phyloP scores from a whole-genome alignment of 2,797 vertebrate species.

The Diplodus puntazzo region DNA sequence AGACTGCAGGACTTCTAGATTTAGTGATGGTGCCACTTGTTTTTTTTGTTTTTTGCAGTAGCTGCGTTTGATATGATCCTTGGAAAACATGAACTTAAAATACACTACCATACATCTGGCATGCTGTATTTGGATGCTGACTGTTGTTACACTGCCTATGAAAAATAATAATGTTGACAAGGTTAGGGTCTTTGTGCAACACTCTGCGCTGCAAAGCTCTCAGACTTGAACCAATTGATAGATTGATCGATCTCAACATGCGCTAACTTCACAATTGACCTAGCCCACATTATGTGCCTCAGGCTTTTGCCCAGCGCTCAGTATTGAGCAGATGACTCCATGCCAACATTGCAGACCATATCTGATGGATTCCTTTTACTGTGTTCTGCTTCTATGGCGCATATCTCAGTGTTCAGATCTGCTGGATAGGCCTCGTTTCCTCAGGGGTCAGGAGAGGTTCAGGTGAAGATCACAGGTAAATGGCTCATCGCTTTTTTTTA shows the following conservation, averaged over 20 bases:
- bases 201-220: neutral
- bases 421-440: neutral
- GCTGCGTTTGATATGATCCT: neutral
- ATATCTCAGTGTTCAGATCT: neutral
- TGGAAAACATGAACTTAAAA: neutral
- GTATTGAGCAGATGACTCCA: slow-evolving; percentile 39
- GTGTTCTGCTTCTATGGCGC: neutral
- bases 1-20: neutral
- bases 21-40: neutral
- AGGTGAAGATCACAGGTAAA: slow-evolving; percentile 48
- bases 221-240: slow-evolving; percentile 1
- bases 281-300: slow-evolving; percentile 9
- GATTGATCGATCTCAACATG: slow-evolving; percentile 28
- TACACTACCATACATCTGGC: neutral
- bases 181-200: neutral
- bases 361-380: slow-evolving; percentile 13
- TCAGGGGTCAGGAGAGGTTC: slow-evolving; percentile 8
- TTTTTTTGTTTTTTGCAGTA: neutral
- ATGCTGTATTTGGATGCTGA: neutral
- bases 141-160: neutral
- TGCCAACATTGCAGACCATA: neutral
- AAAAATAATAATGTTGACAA: neutral
- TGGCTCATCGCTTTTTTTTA: slow-evolving; percentile 14
- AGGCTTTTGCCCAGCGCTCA: slow-evolving; percentile 30
- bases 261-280: slow-evolving; percentile 26